Evolutionary conservation across 2,888 invertebrate species (phyloP).

Genomic region (Seira sanloemensis): DNA sequence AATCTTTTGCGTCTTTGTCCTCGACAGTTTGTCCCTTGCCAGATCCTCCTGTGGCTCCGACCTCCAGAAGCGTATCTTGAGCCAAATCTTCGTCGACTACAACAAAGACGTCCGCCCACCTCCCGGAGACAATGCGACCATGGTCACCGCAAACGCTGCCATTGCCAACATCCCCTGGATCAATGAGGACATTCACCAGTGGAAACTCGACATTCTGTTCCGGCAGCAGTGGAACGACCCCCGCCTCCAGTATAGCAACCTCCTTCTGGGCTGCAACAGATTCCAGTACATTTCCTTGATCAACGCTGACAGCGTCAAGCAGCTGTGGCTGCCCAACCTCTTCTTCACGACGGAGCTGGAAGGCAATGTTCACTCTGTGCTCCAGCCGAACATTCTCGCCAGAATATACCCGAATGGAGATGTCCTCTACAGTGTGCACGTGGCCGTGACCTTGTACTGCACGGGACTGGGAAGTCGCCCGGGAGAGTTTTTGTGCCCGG

Average conservation of each 20-base stretch:
- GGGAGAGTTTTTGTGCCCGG: slow-evolving; percentile 25
- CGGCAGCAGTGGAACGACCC: slow-evolving; percentile 39
- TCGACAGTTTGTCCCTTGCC: no score
- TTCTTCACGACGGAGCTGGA: slow-evolving; percentile 17
- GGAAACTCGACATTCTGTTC: slow-evolving; percentile 20
- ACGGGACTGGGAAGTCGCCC: slow-evolving; percentile 25
- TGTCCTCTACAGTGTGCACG: slow-evolving; percentile 23
- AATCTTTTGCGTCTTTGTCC: no score
- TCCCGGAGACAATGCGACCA: slow-evolving; percentile 28
- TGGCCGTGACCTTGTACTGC: slow-evolving; percentile 32
- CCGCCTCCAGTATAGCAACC: slow-evolving; percentile 18
- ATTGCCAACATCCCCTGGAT: slow-evolving; percentile 21
- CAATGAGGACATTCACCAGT: slow-evolving; percentile 4
- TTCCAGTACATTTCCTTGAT: slow-evolving; percentile 28
- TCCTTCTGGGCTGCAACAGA: background rate
- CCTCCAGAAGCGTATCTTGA: slow-evolving; percentile 3
- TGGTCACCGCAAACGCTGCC: slow-evolving; percentile 22
- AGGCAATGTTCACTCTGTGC: background rate
- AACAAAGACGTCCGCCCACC: slow-evolving; percentile 37
- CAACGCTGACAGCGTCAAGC: background rate
- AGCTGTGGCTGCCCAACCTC: slow-evolving; percentile 37
- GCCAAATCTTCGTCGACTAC: slow-evolving; percentile 23
- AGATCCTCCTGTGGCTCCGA: no score
- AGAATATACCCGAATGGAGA: slow-evolving; percentile 39
- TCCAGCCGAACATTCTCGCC: slow-evolving; percentile 9